Evolutionary conservation across 2,888 invertebrate genomes (phyloP), one percentile per base, ranked within the genome.

Genomic region (Conops quadrifasciatus): DNA sequence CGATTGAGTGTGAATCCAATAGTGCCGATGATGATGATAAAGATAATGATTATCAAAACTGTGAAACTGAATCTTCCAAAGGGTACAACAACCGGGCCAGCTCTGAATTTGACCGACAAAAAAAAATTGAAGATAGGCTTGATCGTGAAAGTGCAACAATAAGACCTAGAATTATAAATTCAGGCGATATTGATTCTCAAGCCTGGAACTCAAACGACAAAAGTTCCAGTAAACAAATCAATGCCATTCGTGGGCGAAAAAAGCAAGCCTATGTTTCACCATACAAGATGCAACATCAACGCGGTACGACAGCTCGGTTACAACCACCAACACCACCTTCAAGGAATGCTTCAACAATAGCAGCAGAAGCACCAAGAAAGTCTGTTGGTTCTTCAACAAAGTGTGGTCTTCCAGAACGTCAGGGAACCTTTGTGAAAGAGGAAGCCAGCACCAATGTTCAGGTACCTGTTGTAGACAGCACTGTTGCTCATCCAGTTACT

Each of bases 401-500:
- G 5, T 62, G 36, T 21, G 43, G 73, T 28, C 30, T 71, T 1
- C 21, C 93, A 47, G 93, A 93, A 76, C 89, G 96, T 36, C 96
- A 97, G 84, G 95, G 95, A 16, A 97, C 97, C 0, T 97, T 97
- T 82, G 94, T 95, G 0, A 96, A 96, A 85, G 95, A 96, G 78
- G 94, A 94, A 76, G 88, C 88, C 0, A 81, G 83, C 19, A 77
- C 80, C 2, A 81, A 83, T 65, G 78, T 75, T 0, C 79, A 78
- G 66, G 83, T 86, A 67, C 86, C 86, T n/a, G 78, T 85, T 51
- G 85, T 86, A 26, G 83, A 53, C n/a, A 51, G 9, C 26, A n/a
- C 15, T 49, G 47, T 21, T 21, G 68, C n/a, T 4, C 65, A 74
- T 47, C 75, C 76, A 21, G 81, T 81, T 75, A 79, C 83, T 49